These are phyloP conservation scores for Agonopterix heracliana DNA, from an alignment of 2,888 invertebrate species.

Conservation along the genomic window DNA sequence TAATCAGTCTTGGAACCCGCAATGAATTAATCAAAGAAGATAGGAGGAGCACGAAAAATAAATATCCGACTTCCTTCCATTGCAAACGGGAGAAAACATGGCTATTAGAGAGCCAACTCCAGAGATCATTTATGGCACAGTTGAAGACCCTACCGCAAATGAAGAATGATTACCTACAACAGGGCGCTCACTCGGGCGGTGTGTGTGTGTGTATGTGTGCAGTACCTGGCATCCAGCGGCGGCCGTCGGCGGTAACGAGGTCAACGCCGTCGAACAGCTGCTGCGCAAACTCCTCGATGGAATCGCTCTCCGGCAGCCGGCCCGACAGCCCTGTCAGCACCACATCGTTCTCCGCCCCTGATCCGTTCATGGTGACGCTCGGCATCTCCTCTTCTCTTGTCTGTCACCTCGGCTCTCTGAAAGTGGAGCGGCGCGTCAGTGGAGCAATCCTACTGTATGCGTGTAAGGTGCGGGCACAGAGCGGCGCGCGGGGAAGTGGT, in stretches of 20 bases:
- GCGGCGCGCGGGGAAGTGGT: slow-evolving; percentile 25
- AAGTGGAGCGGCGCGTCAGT: too few relatives aligned
- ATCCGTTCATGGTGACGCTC: slow-evolving; percentile 50
- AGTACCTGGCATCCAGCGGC: slow-evolving; percentile 87
- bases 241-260: slow-evolving; percentile 93
- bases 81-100: too few relatives aligned
- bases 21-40: too few relatives aligned
- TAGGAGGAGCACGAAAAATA: too few relatives aligned
- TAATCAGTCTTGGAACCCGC: too few relatives aligned
- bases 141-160: too few relatives aligned
- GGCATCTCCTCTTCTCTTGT: slow-evolving; percentile 37
- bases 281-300: slow-evolving; percentile 93
- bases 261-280: slow-evolving; percentile 94
- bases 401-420: background rate
- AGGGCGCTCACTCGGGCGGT: too few relatives aligned
- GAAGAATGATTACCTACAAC: too few relatives aligned
- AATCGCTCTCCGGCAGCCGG: slow-evolving; percentile 93
- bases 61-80: too few relatives aligned
- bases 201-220: background rate
- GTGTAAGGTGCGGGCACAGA: background rate
- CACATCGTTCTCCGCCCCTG: slow-evolving; percentile 76
- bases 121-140: too few relatives aligned
- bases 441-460: too few relatives aligned
- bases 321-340: slow-evolving; percentile 91
- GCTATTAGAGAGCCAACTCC: too few relatives aligned